Evolutionary conservation across 2,113 vertebrate genomes (phyloP), one percentile per base, ranked within the genome.

Genomic region (Aptenodytes forsteri): DNA sequence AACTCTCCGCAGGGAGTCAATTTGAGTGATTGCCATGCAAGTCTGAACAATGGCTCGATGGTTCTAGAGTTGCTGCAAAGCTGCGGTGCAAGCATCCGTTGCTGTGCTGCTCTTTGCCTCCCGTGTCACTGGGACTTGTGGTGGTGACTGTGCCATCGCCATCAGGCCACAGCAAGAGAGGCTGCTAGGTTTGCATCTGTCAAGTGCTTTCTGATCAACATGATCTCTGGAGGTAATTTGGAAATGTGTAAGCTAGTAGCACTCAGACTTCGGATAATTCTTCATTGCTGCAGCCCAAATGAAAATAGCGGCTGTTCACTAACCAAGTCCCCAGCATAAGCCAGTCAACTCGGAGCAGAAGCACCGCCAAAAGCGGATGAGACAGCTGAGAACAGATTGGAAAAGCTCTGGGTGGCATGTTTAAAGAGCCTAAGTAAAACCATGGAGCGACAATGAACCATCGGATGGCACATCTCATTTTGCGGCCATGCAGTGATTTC

Each of bases 371-470:
- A 81, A 40, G 44, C 2, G 0, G 30, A 11, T 44, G 44, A 50
- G 22, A 49, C 22, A 34, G 40, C 58, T 27, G 21, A 88, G 44
- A 29, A n/a, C 3, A 61, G 56, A 6, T 34, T 55, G 58, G 44
- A 61, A 61, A 71, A 61, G 30, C 50, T 52, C 4, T 17, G 9
- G 42, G 29, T 69, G 32, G 30, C 29, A 2, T 6, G 15, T 16
- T 38, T n/a, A 13, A n/a, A 78, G 52, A 66, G 18, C 23, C 36
- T 6, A 46, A 87, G 22, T 62, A 49, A 78, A 78, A 34, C 47
- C 22, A 6, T 10, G 29, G 46, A 20, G 36, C 1, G 2, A 30
- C 1, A 1, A 30, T n/a, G 42, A 50, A 22, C 47, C 47, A 11
- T 72, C 52, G 32, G 46, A 22, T 30, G 25, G 58, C 59, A 26